Evolutionary conservation across 2,797 vertebrate genomes (phyloP), one percentile per base, ranked within the genome.

Genomic region (Orestias chungarensis): DNA sequence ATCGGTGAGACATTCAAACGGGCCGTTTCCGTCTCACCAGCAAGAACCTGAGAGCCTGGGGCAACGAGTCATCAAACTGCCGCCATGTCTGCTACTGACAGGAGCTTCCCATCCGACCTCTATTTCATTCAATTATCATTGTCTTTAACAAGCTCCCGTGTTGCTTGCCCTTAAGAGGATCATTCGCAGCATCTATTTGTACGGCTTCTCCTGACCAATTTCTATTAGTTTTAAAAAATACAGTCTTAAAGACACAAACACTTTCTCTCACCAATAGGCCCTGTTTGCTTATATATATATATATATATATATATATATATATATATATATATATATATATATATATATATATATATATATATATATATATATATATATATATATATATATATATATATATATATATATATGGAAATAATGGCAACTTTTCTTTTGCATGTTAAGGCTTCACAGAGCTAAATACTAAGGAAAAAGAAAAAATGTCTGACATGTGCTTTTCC

Each of bases 101-200:
- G 88, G 75, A 85, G 87, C 87, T 86, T 91, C 89, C 88, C 84
- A 88, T 90, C 86, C 88, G 89, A 90, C 91, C 91, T 92, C 89
- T 89, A 86, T 90, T 92, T 91, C 88, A 92, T 92, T 91, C 88
- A 91, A 87, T 92, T 91, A 91, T 89, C 87, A 83, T 89, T 66
- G 76, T 59, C 83, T 75, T 77, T 81, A 91, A 88, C 86, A 82
- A 88, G 86, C 79, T 88, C 73, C 75, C 43, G 82, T 33, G 18
- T 49, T 82, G 85, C 86, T 86, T 77, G 78, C 84, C 86, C 88
- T 86, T 74, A 27, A 91, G 88, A 89, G 81, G 78, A 87, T 89
- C 83, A 69, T 57, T 77, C 87, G 81, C 86, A 2, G 6, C 69
- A 82, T 61, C 84, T 70, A 75, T 82, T 62, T 78, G 71, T 15